Percentiles rank a stretch among this genome's conserved stretches.
These are phyloP conservation scores for Ormyrus pomaceus DNA, from an alignment of 2,888 invertebrate genomes.

Conservation along the genomic window DNA sequence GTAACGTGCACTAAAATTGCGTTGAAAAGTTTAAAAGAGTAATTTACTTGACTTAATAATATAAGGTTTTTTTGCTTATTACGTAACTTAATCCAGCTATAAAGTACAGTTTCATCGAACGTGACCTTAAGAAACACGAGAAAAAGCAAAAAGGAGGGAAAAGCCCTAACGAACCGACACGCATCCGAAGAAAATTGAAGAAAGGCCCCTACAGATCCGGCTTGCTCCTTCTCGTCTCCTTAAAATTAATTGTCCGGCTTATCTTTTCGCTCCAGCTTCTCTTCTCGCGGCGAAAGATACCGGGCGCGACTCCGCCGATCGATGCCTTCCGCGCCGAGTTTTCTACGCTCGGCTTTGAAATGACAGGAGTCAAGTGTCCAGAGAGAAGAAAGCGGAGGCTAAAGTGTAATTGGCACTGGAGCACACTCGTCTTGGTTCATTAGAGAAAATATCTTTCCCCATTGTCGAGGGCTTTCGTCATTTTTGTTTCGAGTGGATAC, in stretches of 20 bases:
- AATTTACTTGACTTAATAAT: no score
- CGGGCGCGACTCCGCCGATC: no score
- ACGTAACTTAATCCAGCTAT: no score
- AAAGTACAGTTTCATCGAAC: slow-evolving; percentile 25
- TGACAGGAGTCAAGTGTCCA: slow-evolving; percentile 42
- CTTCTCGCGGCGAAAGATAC: slow-evolving; percentile 1
- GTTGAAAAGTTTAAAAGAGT: no score
- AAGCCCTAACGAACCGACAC: neutral
- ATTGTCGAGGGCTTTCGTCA: slow-evolving; percentile 69
- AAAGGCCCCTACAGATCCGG: no score
- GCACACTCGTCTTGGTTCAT: slow-evolving; percentile 75
- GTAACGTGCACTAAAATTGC: no score
- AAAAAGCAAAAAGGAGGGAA: neutral
- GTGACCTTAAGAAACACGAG: neutral
- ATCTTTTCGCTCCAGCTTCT: slow-evolving; percentile 66
- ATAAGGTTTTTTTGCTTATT: no score
- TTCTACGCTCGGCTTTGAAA: slow-evolving; percentile 3
- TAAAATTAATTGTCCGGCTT: slow-evolving; percentile 71
- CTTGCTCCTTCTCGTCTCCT: slow-evolving; percentile 28
- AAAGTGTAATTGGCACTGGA: slow-evolving; percentile 75
- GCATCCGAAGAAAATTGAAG: neutral
- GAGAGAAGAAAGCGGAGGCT: slow-evolving; percentile 67
- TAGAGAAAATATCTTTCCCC: slow-evolving; percentile 75
- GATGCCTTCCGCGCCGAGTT: no score
- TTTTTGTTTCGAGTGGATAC: slow-evolving; percentile 75